Evolutionary conservation across 2,797 vertebrate species (phyloP).

Genomic region (Merluccius polli): DNA sequence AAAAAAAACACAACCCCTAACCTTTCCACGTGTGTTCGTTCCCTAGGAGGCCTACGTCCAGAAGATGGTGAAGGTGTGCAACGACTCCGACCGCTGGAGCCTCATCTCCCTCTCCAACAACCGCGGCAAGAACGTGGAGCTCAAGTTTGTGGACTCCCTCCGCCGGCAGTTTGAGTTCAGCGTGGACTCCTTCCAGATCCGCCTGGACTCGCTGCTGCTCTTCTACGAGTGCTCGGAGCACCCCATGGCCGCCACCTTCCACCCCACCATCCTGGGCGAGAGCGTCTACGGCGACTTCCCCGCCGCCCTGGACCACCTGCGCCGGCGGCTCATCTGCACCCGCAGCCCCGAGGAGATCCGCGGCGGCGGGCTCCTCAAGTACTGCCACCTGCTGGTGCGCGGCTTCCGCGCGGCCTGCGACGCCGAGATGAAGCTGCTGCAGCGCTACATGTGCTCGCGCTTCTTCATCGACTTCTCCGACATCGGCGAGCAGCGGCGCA

Average conservation of each 20-base stretch:
- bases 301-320: conserved; percentile 92
- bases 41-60: conserved; percentile 96
- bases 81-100: conserved; percentile 97
- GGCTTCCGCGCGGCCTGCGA: conserved; percentile 88
- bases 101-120: conserved; percentile 99
- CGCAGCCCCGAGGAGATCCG: conserved; percentile 95
- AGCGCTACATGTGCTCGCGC: conserved; percentile 98
- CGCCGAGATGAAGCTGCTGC: conserved; percentile 87
- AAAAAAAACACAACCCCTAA: background rate
- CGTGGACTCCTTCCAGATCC: conserved; percentile 98
- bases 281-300: conserved; percentile 96
- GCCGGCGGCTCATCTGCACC: conserved; percentile 90
- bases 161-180: conserved; percentile 99
- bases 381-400: conserved; percentile 96
- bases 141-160: conserved; percentile 98
- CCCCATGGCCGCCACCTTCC: conserved; percentile 93
- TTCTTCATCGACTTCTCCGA: conserved; percentile 99
- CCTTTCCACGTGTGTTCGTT: conserved; percentile 32
- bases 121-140: conserved; percentile 96
- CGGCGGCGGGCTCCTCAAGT: conserved; percentile 95
- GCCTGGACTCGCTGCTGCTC: conserved; percentile 94
- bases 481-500: conserved; percentile 85
- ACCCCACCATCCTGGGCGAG: conserved; percentile 94
- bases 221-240: conserved; percentile 99
- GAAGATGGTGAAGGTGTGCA: conserved; percentile 99